Evolutionary conservation across 2,797 vertebrate genomes (phyloP).

Genomic region (Echiichthys vipera): DNA sequence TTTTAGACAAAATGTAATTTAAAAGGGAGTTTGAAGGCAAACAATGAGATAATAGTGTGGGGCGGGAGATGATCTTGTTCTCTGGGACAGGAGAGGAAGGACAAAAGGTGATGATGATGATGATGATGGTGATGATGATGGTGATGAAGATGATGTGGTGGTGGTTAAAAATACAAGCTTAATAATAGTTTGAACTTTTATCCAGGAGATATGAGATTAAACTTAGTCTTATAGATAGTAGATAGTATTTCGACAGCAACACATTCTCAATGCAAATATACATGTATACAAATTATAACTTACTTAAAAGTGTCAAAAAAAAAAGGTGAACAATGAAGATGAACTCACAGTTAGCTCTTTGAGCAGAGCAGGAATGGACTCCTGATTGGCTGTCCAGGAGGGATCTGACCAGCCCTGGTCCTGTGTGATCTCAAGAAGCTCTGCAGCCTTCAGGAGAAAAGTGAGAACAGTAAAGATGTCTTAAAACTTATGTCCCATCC

Average conservation of each 20-base stretch:
- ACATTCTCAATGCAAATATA: not conserved
- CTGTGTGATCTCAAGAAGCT: slow-evolving; percentile 78
- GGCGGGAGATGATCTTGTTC: not conserved
- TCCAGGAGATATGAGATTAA: not conserved
- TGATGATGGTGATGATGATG: no score
- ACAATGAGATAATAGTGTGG: not conserved
- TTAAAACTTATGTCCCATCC: not conserved
- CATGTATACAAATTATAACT: not conserved
- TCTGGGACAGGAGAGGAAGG: not conserved
- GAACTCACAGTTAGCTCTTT: slow-evolving; percentile 79
- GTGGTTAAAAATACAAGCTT: not conserved
- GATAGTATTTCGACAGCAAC: not conserved
- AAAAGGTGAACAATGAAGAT: not conserved
- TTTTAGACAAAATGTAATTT: not conserved
- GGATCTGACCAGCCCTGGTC: slow-evolving; percentile 77
- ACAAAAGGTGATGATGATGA: no score
- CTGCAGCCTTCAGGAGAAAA: slow-evolving; percentile 55
- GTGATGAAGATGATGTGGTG: not conserved
- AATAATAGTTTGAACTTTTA: not conserved
- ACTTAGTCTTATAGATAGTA: not conserved
- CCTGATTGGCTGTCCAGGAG: slow-evolving; percentile 70
- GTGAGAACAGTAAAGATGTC: no score
- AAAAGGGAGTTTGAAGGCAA: not conserved
- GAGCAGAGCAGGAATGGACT: slow-evolving; percentile 70
- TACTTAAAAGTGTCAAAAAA: not conserved